Evolutionary conservation across 2,797 vertebrate species (phyloP).

Genomic region (Masticophis lateralis): DNA sequence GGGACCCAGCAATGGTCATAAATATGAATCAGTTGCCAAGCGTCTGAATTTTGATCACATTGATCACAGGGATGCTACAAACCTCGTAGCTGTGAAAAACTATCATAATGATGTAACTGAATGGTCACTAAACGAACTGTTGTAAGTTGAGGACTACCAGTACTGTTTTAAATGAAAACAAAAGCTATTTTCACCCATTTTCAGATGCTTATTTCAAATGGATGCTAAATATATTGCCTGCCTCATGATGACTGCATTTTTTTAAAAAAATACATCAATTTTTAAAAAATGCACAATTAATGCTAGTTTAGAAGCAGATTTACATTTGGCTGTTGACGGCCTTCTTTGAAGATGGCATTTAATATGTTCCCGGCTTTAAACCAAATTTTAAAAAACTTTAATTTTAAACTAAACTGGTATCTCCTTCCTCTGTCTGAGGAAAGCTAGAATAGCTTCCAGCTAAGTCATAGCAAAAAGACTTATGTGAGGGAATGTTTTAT

Average conservation of each 20-base stretch:
- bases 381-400: too few relatives aligned
- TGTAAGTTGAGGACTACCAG: too few relatives aligned
- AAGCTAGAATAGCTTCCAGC: not conserved
- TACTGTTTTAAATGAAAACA: not conserved
- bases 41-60: too few relatives aligned
- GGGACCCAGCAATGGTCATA: too few relatives aligned
- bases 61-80: too few relatives aligned
- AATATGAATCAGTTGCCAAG: too few relatives aligned
- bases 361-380: not conserved
- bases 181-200: not conserved
- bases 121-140: too few relatives aligned
- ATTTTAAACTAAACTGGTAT: not conserved
- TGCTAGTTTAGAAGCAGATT: not conserved
- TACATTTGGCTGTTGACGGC: not conserved
- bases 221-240: not conserved
- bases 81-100: too few relatives aligned
- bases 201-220: not conserved
- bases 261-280: not conserved
- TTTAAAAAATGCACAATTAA: not conserved
- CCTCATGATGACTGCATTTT: not conserved
- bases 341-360: not conserved
- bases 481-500: not conserved
- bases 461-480: not conserved
- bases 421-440: not conserved
- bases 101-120: too few relatives aligned